Percentiles rank a stretch among this genome's conserved stretches.
Evolutionary conservation across 2,888 invertebrate species (phyloP).

Genomic region (Phengaris alcon): DNA sequence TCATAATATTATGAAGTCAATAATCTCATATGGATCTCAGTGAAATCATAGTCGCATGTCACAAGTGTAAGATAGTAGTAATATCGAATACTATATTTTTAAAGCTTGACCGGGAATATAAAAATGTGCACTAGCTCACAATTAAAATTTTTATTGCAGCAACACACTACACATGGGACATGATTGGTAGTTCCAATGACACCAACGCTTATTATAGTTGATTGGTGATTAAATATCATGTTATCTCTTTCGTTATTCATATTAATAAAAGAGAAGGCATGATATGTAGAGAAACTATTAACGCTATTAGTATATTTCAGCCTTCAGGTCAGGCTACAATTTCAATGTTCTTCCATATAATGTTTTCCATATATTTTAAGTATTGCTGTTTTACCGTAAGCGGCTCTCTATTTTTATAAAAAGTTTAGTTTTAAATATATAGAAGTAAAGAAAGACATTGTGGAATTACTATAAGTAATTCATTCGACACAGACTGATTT

Average conservation of each 20-base stretch:
- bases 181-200: neutral
- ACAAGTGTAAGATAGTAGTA: slow-evolving; percentile 23
- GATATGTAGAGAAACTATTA: too few relatives aligned
- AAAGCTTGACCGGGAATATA: neutral
- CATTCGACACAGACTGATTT: slow-evolving; percentile 10
- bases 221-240: too few relatives aligned
- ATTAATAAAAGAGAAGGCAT: too few relatives aligned
- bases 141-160: too few relatives aligned
- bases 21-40: slow-evolving; percentile 24
- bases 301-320: too few relatives aligned
- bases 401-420: neutral
- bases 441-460: neutral
- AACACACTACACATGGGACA: neutral
- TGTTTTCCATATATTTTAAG: slow-evolving; percentile 2
- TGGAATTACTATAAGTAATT: slow-evolving; percentile 4
- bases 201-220: too few relatives aligned
- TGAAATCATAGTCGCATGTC: slow-evolving; percentile 17
- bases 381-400: neutral
- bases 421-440: neutral
- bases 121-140: neutral
- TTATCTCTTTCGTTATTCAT: too few relatives aligned
- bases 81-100: neutral
- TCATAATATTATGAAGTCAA: neutral
- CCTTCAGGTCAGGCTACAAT: neutral
- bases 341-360: neutral